phyloP scores from a whole-genome alignment of 2,888 invertebrate genomes.

The Drosophila prolongata region DNA sequence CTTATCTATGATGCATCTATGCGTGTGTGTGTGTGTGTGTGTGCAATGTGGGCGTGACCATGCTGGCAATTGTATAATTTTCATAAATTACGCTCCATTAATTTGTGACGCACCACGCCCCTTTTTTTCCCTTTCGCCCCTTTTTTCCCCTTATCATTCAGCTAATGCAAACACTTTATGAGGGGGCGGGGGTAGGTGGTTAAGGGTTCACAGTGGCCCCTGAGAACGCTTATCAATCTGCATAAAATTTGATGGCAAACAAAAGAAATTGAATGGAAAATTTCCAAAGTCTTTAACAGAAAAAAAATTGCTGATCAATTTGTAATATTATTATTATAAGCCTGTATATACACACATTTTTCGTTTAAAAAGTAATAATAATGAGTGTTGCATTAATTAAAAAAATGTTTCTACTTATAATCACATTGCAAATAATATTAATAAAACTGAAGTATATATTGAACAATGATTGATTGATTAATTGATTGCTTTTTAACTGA shows the following conservation, averaged over 20 bases:
- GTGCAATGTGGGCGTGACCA: conserved; percentile 41
- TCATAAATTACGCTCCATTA: conserved; percentile 76
- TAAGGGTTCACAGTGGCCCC: conserved; percentile 5
- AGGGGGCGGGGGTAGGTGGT: not conserved
- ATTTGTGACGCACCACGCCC: conserved; percentile 62
- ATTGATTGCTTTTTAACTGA: no score
- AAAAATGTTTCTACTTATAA: no score
- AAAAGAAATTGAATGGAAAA: conserved; percentile 18
- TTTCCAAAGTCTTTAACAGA: not conserved
- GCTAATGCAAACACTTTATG: conserved; percentile 57
- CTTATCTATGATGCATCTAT: conserved; percentile 15
- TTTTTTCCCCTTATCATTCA: not conserved
- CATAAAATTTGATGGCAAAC: conserved; percentile 14
- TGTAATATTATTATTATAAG: not conserved
- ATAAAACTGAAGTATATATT: no score
- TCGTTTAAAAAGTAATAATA: no score
- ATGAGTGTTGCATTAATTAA: no score
- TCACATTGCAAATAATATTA: no score
- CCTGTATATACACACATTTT: no score
- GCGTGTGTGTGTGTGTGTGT: conserved; percentile 13
- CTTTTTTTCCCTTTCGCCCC: not conserved
- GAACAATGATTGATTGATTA: no score
- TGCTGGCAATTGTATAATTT: conserved; percentile 74
- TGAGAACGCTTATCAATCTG: conserved; percentile 16
- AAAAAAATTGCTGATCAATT: not conserved